phyloP scores from a whole-genome alignment of 2,797 vertebrate species.

The Spinus olivaceus region DNA sequence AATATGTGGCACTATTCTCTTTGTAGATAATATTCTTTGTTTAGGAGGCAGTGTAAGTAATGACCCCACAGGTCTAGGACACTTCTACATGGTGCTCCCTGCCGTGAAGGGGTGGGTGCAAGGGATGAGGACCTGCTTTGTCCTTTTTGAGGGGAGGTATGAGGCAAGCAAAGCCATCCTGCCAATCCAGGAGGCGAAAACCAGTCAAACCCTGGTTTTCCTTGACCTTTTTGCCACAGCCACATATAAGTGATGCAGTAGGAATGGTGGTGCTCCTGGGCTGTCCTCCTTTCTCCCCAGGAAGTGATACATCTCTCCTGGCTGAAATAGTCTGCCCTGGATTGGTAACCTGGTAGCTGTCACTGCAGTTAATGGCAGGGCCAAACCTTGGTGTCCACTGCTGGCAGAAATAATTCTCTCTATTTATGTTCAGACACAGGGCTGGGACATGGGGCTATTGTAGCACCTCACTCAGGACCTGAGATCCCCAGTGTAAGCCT shows the following conservation, averaged over 20 bases:
- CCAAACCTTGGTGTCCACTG: neutral
- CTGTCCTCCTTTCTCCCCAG: neutral
- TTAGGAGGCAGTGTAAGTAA: neutral
- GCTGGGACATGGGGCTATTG: neutral
- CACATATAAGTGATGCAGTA: neutral
- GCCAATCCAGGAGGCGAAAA: accelerated
- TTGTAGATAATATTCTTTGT: neutral
- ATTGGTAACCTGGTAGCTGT: neutral
- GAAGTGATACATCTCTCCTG: neutral
- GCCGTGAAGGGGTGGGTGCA: neutral
- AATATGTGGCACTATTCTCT: accelerated
- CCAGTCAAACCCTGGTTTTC: neutral
- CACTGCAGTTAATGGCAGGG: neutral
- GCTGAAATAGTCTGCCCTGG: neutral
- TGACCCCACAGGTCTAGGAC: neutral
- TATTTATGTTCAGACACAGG: neutral
- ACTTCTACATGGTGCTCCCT: neutral
- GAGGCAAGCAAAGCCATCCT: neutral
- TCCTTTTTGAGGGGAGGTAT: neutral
- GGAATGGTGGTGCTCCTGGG: neutral
- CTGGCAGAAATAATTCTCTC: neutral
- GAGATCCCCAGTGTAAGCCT: neutral
- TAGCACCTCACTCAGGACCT: neutral
- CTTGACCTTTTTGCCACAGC: neutral
- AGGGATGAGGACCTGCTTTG: neutral